phyloP scores from a whole-genome alignment of 2,888 invertebrate species.

The Abrostola triplasia region DNA sequence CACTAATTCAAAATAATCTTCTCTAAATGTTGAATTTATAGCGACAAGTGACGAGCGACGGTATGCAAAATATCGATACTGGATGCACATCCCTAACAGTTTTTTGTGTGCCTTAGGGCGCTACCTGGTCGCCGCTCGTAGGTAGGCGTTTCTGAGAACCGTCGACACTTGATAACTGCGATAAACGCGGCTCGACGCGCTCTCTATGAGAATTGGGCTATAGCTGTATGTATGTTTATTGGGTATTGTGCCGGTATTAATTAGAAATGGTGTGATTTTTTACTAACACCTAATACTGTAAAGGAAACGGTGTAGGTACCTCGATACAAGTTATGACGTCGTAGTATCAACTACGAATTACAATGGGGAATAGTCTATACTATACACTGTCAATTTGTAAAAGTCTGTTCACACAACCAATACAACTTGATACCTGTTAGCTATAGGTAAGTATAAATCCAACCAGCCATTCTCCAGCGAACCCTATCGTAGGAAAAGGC shows the following conservation, averaged over 20 bases:
- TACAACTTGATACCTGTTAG: too few relatives aligned
- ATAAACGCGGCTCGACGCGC: constrained; percentile 48
- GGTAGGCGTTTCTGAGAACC: constrained; percentile 82
- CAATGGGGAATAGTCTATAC: too few relatives aligned
- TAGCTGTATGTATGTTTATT: constrained; percentile 19
- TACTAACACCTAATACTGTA: background rate
- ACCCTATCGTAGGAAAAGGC: constrained; percentile 1
- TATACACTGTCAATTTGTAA: background rate
- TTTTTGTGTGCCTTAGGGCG: constrained; percentile 65
- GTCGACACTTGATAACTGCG: constrained; percentile 69
- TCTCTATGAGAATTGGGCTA: constrained; percentile 28
- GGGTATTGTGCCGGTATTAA: constrained; percentile 7
- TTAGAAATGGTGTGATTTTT: constrained; percentile 9
- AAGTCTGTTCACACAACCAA: too few relatives aligned
- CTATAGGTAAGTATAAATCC: too few relatives aligned
- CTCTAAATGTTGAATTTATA: background rate
- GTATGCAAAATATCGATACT: constrained; percentile 38
- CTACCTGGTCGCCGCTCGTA: constrained; percentile 77
- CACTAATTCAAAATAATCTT: too few relatives aligned
- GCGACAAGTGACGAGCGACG: too few relatives aligned
- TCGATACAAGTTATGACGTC: background rate
- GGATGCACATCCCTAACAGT: constrained; percentile 53
- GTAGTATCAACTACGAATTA: too few relatives aligned
- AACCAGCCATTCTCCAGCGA: background rate
- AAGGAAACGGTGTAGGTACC: background rate